A percentile compares a stretch with the other conserved stretches of the same genome.
Evolutionary conservation across 2,797 vertebrate genomes (phyloP).

Genomic region (Girardinus metallicus): DNA sequence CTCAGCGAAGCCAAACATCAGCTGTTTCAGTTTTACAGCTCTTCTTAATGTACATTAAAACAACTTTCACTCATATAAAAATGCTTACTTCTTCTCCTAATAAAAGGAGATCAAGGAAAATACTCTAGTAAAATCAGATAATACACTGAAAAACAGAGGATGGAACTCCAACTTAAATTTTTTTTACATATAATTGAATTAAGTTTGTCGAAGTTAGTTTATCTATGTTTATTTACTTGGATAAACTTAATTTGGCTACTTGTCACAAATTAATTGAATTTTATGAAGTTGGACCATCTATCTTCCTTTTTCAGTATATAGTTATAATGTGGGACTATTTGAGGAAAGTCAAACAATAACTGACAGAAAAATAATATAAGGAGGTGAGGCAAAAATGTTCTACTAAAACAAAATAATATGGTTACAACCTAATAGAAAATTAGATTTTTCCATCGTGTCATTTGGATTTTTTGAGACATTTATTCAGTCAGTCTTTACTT

Average conservation of each 20-base stretch:
- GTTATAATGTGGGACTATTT: background rate
- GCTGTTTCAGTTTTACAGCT: background rate
- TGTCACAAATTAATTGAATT: no score
- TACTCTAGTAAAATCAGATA: background rate
- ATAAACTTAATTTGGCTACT: no score
- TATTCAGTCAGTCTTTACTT: background rate
- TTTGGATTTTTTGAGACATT: background rate
- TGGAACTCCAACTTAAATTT: no score
- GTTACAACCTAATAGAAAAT: background rate
- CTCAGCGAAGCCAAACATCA: constrained; percentile 1
- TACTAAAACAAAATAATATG: background rate
- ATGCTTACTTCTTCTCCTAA: background rate
- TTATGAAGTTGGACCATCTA: no score
- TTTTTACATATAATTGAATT: no score
- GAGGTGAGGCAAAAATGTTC: background rate
- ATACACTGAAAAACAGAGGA: no score
- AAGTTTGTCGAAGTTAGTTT: no score
- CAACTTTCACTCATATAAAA: background rate
- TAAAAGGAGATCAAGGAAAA: background rate
- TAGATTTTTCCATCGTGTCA: background rate
- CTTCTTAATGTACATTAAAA: background rate
- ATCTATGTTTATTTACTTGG: no score
- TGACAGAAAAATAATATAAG: background rate
- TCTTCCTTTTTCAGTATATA: no score
- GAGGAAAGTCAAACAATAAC: background rate